Percentiles rank a stretch among this genome's conserved stretches.
Conservation (phyloP, 64 coral and sea anemone genomes). For the Porites australiensis region DNA sequence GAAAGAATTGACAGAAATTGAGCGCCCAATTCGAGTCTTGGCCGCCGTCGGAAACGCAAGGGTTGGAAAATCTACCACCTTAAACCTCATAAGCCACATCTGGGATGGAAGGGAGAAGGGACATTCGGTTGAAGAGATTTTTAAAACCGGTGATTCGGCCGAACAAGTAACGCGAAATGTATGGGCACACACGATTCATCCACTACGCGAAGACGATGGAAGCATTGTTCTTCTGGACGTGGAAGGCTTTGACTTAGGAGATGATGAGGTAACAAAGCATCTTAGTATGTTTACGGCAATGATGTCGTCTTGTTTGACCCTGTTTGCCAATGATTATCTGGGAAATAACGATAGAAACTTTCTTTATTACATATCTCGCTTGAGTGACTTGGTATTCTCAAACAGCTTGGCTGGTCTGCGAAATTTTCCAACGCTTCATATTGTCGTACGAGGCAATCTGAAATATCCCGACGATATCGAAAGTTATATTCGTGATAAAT, state of each 20-base stretch:
- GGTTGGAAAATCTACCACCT: slow-evolving; percentile 76
- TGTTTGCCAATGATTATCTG: slow-evolving; percentile 35
- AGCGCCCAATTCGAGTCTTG: slow-evolving; percentile 62
- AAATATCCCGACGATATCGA: not conserved
- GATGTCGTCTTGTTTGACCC: slow-evolving; percentile 64
- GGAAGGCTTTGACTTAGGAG: slow-evolving; percentile 72
- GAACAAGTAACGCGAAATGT: slow-evolving; percentile 59
- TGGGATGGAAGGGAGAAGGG: not conserved
- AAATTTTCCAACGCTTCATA: slow-evolving; percentile 57
- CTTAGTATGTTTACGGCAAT: slow-evolving; percentile 82
- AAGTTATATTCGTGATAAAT: slow-evolving; percentile 54
- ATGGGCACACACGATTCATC: slow-evolving; percentile 36
- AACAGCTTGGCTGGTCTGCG: not conserved
- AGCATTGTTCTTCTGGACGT: slow-evolving; percentile 64
- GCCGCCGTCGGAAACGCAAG: slow-evolving; percentile 76
- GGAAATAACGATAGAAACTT: slow-evolving; percentile 64
- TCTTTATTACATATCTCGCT: slow-evolving; percentile 64
- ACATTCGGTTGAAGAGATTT: slow-evolving; percentile 45
- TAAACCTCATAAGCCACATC: slow-evolving; percentile 57
- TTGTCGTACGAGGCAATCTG: slow-evolving; percentile 54
- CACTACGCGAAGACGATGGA: not conserved
- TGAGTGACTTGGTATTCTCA: slow-evolving; percentile 59
- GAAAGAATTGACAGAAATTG: slow-evolving; percentile 30
- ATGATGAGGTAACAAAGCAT: slow-evolving; percentile 68
- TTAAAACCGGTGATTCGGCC: slow-evolving; percentile 44